Evolutionary conservation across 2,888 invertebrate species (phyloP).

Genomic region (Ferrisia virgata): DNA sequence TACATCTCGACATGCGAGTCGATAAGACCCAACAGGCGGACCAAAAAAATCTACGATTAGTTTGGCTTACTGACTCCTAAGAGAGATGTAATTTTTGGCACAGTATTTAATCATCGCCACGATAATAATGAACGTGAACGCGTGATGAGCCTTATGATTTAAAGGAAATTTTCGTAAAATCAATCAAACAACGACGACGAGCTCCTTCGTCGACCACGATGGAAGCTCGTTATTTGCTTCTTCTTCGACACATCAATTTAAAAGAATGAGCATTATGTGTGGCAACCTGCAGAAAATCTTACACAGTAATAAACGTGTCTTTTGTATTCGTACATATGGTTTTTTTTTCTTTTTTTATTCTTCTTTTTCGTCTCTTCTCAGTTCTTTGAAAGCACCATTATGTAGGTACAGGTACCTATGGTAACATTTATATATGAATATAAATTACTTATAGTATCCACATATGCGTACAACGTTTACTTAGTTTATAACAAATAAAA

Average conservation of each 20-base stretch:
- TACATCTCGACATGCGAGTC: too few species aligned
- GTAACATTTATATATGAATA: constrained; percentile 13
- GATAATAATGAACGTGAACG: too few species aligned
- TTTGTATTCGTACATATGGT: not conserved
- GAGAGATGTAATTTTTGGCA: not conserved
- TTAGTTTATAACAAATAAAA: constrained; percentile 30
- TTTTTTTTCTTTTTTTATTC: not conserved
- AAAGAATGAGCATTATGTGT: not conserved
- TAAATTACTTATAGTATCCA: not conserved
- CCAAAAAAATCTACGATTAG: not conserved
- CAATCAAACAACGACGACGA: not conserved
- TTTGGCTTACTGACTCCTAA: too few species aligned
- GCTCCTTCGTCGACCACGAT: not conserved
- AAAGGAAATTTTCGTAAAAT: not conserved
- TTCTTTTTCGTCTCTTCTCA: too few species aligned
- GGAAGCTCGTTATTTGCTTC: not conserved
- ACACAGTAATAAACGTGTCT: not conserved
- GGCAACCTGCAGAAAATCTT: not conserved
- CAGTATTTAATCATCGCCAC: not conserved
- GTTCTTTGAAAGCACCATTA: constrained; percentile 6
- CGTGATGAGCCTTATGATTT: not conserved
- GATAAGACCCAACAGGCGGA: not conserved
- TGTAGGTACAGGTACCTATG: too few species aligned
- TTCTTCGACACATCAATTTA: not conserved
- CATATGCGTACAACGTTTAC: not conserved